Conservation (phyloP, 53 echinoderm and acorn worm species). For the Hippasteria phrygiana region DNA sequence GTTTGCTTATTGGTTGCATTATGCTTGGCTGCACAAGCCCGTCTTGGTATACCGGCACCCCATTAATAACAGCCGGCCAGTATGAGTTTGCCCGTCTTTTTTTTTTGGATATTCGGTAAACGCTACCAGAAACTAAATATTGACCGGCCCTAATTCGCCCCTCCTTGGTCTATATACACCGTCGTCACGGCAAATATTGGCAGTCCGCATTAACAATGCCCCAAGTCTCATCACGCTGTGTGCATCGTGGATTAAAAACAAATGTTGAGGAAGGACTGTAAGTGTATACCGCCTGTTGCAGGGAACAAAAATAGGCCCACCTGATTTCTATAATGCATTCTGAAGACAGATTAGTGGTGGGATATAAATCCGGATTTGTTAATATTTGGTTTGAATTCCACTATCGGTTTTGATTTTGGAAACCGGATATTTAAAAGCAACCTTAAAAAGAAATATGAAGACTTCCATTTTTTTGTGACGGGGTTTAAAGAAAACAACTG, state of each 20-base stretch:
- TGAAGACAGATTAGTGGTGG: background rate
- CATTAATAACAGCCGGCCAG: too few relatives aligned
- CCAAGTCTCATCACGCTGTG: background rate
- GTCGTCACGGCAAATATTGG: constrained; percentile 3
- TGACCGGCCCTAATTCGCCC: background rate
- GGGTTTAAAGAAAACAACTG: too few relatives aligned
- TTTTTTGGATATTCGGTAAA: too few relatives aligned
- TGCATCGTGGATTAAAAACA: constrained; percentile 7
- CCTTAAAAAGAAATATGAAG: too few relatives aligned
- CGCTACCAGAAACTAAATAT: background rate
- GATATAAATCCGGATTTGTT: too few relatives aligned
- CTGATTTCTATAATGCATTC: background rate
- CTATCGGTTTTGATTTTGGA: background rate
- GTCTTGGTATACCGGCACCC: too few relatives aligned
- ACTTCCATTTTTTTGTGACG: too few relatives aligned
- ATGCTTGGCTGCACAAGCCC: too few relatives aligned
- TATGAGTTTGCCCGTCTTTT: background rate
- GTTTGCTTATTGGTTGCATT: too few relatives aligned
- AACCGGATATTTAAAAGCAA: too few relatives aligned
- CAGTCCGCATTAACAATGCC: background rate
- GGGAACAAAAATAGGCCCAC: background rate
- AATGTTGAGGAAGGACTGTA: background rate
- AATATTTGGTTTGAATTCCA: background rate
- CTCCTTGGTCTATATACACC: background rate
- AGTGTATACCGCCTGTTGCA: background rate